phyloP scores from a whole-genome alignment of 1,140 invertebrate species.

The Aphelenchoides fujianensis region DNA sequence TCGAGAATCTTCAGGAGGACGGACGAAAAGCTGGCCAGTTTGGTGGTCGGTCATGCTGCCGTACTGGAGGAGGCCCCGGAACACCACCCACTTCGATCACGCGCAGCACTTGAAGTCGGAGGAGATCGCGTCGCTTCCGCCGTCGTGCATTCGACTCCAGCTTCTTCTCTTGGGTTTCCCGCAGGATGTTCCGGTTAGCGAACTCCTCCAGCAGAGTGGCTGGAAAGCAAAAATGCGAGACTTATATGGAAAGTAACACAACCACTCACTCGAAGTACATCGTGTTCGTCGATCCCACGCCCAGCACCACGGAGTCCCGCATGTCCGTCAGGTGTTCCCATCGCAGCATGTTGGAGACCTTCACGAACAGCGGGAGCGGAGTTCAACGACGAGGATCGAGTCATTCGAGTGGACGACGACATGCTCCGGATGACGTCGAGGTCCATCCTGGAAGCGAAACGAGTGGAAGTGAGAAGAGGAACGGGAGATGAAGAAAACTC shows the following conservation, averaged over 20 bases:
- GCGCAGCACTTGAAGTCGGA: conserved; percentile 75
- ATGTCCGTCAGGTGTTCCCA: conserved; percentile 84
- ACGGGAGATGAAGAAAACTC: conserved; percentile 10
- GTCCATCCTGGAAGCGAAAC: conserved; percentile 18
- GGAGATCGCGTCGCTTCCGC: conserved; percentile 77
- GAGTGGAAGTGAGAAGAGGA: no score
- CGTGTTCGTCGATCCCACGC: conserved; percentile 86
- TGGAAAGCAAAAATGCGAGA: no score
- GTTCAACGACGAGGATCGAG: conserved; percentile 31
- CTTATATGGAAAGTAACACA: no score
- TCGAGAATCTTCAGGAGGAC: conserved; percentile 91
- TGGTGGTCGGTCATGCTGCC: conserved; percentile 76
- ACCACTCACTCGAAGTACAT: conserved; percentile 79
- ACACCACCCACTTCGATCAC: conserved; percentile 52
- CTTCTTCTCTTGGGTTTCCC: conserved; percentile 94
- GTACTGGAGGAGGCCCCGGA: conserved; percentile 67
- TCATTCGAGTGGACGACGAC: conserved; percentile 36
- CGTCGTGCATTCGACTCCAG: conserved; percentile 89
- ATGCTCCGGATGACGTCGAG: conserved; percentile 37
- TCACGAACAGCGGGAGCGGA: conserved; percentile 38
- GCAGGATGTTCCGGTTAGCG: conserved; percentile 72
- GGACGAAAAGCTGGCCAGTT: conserved; percentile 76
- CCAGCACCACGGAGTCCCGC: conserved; percentile 83
- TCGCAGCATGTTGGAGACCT: conserved; percentile 60
- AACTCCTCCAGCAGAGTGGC: conserved; percentile 95